Base-by-base conservation (phyloP, 1,140 invertebrate genomes). In the Ceratina calcarata region DNA sequence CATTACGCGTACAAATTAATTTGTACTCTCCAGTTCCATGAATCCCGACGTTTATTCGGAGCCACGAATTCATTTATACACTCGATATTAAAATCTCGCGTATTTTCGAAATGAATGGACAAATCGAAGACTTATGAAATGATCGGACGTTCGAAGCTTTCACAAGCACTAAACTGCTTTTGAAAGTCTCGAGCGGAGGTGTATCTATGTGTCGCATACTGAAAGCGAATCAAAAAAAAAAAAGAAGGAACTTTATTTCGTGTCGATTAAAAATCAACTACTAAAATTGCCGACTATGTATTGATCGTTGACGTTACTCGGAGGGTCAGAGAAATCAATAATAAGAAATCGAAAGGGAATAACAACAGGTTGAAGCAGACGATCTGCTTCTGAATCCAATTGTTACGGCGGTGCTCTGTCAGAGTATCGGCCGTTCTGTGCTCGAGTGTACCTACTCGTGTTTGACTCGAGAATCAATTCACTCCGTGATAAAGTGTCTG, bases 401-500 rank as follows among this genome's bases (percentile, higher is more conserved):
- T 57, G 67, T 71, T 72, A 72, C 13, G 32, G 60, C 37, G 27
- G 27, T 32, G 58, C 49, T 64, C 32, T n/a, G 61, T 37, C 37
- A 10, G 37, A 64, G 69, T 72, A 72, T 78, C 27, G 37, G 51
- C 69, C 68, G 60, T 78, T 78, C 51, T 65, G 60, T 64, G 68
- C 49, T 72, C 68, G 51, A 78, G 76, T 78, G 76, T 45, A 10
- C 37, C 37, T 78, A 62, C 67, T 78, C 51, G 68, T 78, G 75
- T 78, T 49, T 71, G 75, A 58, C 67, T 70, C 75, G 60, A 72
- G 68, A 62, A 78, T 78, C 76, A 78, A 78, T 78, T 51, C 76
- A 78, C 68, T 72, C 15, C 16, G 32, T 57, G 76, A 78, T 78
- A 78, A 78, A 78, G 69, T 65, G 76, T 78, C 76, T 61, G 69